Evolutionary conservation across 2,113 vertebrate genomes (phyloP), one percentile per base, ranked within the genome.

Genomic region (Eubucco bourcierii): DNA sequence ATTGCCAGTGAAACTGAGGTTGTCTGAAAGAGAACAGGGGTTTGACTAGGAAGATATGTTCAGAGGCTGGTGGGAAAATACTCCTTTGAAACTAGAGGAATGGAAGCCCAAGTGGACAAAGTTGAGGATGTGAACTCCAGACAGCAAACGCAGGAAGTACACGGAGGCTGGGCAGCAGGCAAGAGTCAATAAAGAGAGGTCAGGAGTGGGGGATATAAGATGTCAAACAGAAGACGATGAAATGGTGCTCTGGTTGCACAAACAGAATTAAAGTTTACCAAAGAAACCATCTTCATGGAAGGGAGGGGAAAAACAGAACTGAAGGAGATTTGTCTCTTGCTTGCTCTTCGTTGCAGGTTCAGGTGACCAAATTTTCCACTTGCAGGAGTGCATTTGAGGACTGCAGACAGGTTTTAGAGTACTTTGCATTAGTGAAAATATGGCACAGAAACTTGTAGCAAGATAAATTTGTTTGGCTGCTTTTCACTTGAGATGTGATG

Each of bases 401-500:
- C 47, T 80, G 8, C 19, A 58, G 71, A 25, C 15, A 56, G 58
- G 21, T 78, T 92, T 84, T 59, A 41, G 77, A 60, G 58, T 86
- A 53, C 11, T 11, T 87, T 86, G 58, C 53, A 77, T 6, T 4
- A 3, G 65, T 80, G 65, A 61, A 88, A 41, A 91, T 90, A 66
- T 52, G 28, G 41, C 53, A 88, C 15, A 77, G 52, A 68, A 80
- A 50, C 60, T 74, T 80, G 27, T 28, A 89, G 64, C 27, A 59
- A 76, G 65, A 67, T n/a, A 64, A 9, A 90, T 84, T 76, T 82
- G 63, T 83, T 93, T 93, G 88, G 64, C 85, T 72, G 77, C 65
- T 91, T 93, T 61, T 91, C 61, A 77, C 72, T 93, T 91, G 82
- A 91, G 76, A 77, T 83, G 44, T 76, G 39, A 27, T 83, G 80